Percentiles rank a stretch among this genome's conserved stretches.
These are phyloP conservation scores for Neuroterus valhalla DNA, from an alignment of 1,140 invertebrate genomes.

Conservation along the genomic window DNA sequence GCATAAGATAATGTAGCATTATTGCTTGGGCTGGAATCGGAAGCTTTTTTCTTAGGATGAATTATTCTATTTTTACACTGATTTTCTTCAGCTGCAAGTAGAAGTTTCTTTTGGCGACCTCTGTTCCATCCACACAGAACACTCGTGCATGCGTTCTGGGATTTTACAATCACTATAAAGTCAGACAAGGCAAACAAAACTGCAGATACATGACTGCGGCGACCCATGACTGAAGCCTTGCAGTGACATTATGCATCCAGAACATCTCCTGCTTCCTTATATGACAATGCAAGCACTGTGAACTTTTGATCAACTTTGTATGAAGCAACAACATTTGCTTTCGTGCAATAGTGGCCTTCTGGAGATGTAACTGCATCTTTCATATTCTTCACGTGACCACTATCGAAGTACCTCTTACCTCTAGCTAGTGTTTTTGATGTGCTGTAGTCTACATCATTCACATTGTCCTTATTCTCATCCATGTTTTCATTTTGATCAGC, in stretches of 20 bases:
- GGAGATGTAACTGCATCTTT: neutral
- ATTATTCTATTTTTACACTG: neutral
- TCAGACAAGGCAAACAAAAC: constrained; percentile 24
- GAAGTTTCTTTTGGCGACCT: constrained; percentile 22
- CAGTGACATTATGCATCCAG: constrained; percentile 30
- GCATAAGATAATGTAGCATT: neutral
- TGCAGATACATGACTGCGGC: constrained; percentile 33
- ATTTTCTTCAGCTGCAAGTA: constrained; percentile 21
- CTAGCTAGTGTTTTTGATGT: constrained; percentile 5
- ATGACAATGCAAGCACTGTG: constrained; percentile 13
- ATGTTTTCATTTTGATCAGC: too few relatives aligned
- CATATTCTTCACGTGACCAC: constrained; percentile 10
- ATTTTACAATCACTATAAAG: neutral
- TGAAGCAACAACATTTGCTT: constrained; percentile 24
- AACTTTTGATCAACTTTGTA: neutral
- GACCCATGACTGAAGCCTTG: constrained; percentile 35
- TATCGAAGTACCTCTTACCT: constrained; percentile 30
- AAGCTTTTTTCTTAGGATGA: neutral
- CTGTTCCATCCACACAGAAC: constrained; percentile 29
- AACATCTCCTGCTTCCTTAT: constrained; percentile 5
- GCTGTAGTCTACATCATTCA: neutral
- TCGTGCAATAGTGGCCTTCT: constrained; percentile 23
- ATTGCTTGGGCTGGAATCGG: neutral
- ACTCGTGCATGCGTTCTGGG: constrained; percentile 31
- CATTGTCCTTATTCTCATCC: neutral